Conservation (phyloP, 2,888 invertebrate species). For the Eristalis pertinax region DNA sequence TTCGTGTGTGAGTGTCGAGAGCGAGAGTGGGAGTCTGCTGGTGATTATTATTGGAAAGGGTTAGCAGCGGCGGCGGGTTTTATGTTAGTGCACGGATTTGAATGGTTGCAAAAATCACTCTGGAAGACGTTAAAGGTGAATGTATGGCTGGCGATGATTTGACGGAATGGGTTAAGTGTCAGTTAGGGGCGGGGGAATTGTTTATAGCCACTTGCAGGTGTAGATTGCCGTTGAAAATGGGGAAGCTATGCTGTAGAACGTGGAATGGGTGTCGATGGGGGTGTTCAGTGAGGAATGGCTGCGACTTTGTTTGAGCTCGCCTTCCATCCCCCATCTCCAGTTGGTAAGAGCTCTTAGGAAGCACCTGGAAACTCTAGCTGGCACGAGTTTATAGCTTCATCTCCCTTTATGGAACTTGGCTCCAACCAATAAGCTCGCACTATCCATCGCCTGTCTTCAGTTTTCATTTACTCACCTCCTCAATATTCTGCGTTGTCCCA, state of each 20-base stretch:
- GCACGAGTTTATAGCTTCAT: too few species aligned
- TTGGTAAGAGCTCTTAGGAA: too few species aligned
- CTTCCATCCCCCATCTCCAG: too few species aligned
- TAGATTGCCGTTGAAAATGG: background rate
- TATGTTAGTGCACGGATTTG: slow-evolving; percentile 22
- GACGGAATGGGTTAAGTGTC: background rate
- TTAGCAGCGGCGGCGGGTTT: background rate
- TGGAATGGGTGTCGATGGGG: background rate
- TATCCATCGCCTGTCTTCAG: too few species aligned
- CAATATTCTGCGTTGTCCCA: too few species aligned
- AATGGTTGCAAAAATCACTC: slow-evolving; percentile 2
- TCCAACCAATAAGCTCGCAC: too few species aligned
- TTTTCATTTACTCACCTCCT: too few species aligned
- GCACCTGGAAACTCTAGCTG: too few species aligned
- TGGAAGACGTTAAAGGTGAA: background rate
- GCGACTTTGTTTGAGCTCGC: too few species aligned
- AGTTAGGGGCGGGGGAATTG: background rate
- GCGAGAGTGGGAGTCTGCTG: background rate
- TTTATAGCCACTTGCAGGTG: background rate
- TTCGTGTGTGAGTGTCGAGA: background rate
- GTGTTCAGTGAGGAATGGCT: too few species aligned
- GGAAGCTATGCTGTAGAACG: background rate
- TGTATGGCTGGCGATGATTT: background rate
- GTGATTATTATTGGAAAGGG: background rate
- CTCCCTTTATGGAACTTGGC: too few species aligned